Evolutionary conservation across 2,888 invertebrate species (phyloP).

Genomic region (Strigamia crassipes): DNA sequence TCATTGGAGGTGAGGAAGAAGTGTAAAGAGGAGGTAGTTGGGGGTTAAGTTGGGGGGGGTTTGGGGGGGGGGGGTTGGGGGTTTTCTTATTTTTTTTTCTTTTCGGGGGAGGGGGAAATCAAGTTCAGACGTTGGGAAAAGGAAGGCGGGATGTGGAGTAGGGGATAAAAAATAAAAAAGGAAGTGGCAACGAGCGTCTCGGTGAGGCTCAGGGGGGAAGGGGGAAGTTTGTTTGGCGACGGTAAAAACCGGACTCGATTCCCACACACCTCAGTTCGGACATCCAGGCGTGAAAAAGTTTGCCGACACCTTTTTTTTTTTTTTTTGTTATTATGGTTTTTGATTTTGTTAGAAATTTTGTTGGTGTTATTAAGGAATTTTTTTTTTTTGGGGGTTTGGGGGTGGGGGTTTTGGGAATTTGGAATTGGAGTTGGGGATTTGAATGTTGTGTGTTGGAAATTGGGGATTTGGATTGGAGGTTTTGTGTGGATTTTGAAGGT

Average conservation of each 20-base stretch:
- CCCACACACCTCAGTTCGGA: slow-evolving; percentile 37
- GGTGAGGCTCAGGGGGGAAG: background rate
- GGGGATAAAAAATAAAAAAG: slow-evolving; percentile 31
- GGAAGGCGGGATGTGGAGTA: slow-evolving; percentile 34
- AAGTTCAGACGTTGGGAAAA: slow-evolving; percentile 34
- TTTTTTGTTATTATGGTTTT: background rate
- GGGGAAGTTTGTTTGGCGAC: slow-evolving; percentile 6
- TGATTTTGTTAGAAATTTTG: too few relatives aligned
- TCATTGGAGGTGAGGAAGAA: slow-evolving; percentile 34
- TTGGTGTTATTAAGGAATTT: too few relatives aligned
- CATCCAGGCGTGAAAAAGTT: slow-evolving; percentile 31
- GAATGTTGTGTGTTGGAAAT: too few relatives aligned
- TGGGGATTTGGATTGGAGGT: too few relatives aligned
- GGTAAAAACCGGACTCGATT: slow-evolving; percentile 12
- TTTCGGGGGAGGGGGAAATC: slow-evolving; percentile 37
- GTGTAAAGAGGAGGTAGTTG: slow-evolving; percentile 11
- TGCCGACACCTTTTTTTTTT: background rate
- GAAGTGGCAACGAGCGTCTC: slow-evolving; percentile 24
- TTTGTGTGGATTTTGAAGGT: too few relatives aligned
- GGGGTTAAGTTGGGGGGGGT: slow-evolving; percentile 14
- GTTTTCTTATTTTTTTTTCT: slow-evolving; percentile 3
- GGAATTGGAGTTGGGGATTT: too few relatives aligned
- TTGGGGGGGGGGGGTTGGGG: background rate
- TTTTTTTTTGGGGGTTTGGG: background rate
- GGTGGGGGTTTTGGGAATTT: too few relatives aligned